These are phyloP conservation scores for Gryllus bimaculatus DNA, from an alignment of 1,140 invertebrate species.

Conservation along the genomic window DNA sequence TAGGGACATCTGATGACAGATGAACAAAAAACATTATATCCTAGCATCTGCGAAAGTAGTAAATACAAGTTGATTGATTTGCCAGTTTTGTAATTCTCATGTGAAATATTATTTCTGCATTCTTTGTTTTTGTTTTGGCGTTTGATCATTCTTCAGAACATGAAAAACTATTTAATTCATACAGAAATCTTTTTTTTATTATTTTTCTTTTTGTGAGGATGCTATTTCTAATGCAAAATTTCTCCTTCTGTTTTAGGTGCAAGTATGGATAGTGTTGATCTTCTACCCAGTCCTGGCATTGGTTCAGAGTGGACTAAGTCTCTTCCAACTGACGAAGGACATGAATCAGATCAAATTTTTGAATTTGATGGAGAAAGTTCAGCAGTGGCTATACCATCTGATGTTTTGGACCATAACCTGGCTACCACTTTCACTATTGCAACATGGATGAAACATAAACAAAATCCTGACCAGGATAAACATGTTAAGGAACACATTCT, in stretches of 20 bases:
- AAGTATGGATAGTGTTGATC: slow-evolving; percentile 59
- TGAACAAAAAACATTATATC: no score
- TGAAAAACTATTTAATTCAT: no score
- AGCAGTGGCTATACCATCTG: slow-evolving; percentile 72
- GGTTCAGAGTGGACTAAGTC: slow-evolving; percentile 77
- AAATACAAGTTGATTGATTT: no score
- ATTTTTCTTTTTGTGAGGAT: no score
- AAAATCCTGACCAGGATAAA: slow-evolving; percentile 61
- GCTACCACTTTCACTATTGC: slow-evolving; percentile 77
- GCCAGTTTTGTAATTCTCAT: no score
- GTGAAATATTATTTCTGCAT: no score
- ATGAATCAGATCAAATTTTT: slow-evolving; percentile 83
- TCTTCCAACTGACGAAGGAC: slow-evolving; percentile 80
- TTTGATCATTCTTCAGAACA: no score
- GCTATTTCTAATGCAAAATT: no score
- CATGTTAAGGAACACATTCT: slow-evolving; percentile 90
- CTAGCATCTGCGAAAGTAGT: no score
- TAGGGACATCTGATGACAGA: no score
- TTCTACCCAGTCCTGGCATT: slow-evolving; percentile 74
- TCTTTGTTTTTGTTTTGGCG: no score
- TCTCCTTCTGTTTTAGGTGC: slow-evolving; percentile 42
- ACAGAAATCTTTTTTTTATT: no score
- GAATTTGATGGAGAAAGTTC: slow-evolving; percentile 84
- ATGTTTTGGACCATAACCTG: slow-evolving; percentile 62
- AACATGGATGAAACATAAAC: slow-evolving; percentile 85